A percentile compares a stretch with the other conserved stretches of the same genome.
Conservation (phyloP, 2,113 vertebrate genomes). For the Chrysochloris asiatica region DNA sequence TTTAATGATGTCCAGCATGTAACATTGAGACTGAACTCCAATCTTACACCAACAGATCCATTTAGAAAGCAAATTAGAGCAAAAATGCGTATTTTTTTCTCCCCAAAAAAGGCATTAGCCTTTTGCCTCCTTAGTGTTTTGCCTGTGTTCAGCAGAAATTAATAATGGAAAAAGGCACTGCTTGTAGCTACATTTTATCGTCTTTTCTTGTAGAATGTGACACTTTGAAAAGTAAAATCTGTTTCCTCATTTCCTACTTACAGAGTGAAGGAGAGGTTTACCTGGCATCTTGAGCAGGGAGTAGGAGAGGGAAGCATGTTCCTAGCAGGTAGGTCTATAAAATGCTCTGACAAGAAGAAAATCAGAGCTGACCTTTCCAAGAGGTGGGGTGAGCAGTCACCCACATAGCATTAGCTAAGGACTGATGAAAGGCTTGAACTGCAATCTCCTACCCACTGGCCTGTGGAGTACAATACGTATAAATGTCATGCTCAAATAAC, state of each 20-base stretch:
- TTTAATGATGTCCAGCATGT: neutral
- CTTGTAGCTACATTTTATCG: neutral
- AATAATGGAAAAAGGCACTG: neutral
- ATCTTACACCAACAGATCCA: neutral
- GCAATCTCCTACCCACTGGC: neutral
- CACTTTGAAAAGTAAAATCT: constrained; percentile 27
- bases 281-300: neutral
- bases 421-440: neutral
- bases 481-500: neutral
- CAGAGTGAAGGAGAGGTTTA: constrained; percentile 1
- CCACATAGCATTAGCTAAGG: neutral
- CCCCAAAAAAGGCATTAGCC: neutral
- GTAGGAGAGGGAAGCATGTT: constrained; percentile 1
- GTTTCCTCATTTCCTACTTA: neutral
- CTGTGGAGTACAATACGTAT: neutral
- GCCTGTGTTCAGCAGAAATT: neutral
- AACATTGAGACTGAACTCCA: neutral
- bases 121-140: constrained; percentile 22
- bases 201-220: neutral
- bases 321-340: neutral
- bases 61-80: constrained; percentile 43
- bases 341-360: constrained; percentile 10
- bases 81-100: neutral
- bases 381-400: neutral
- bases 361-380: constrained; percentile 29